These are phyloP conservation scores for Periophthalmus modestus DNA, from an alignment of 2,113 vertebrate genomes.

Conservation along the genomic window DNA sequence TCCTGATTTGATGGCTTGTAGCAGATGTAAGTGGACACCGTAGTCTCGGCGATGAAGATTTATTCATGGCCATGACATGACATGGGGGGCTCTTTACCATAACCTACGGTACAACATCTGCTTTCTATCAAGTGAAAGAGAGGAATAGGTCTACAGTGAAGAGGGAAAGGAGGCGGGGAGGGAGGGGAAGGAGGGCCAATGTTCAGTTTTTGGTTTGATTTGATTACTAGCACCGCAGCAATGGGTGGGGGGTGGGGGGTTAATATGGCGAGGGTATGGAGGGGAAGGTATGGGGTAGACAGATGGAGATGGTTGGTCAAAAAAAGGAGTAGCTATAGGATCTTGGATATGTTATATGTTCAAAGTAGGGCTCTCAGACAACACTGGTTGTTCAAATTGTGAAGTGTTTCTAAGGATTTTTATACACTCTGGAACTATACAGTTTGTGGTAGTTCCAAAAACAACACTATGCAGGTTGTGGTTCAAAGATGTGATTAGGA, in stretches of 20 bases:
- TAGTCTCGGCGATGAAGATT: conserved; percentile 77
- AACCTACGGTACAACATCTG: conserved; percentile 77
- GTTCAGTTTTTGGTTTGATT: conserved; percentile 84
- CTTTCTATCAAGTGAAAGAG: conserved; percentile 75
- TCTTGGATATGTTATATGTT: neutral
- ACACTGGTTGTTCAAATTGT: too few species aligned
- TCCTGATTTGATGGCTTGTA: conserved; percentile 68
- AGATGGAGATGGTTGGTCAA: neutral
- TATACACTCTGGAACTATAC: too few species aligned
- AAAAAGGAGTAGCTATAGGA: neutral
- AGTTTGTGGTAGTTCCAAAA: too few species aligned
- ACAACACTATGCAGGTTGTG: too few species aligned
- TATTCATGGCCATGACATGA: conserved; percentile 78
- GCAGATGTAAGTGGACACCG: conserved; percentile 73
- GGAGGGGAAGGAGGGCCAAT: conserved; percentile 34
- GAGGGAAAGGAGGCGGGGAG: conserved; percentile 13
- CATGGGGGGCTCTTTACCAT: conserved; percentile 71
- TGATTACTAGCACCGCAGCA: conserved; percentile 84
- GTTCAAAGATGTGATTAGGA: too few species aligned
- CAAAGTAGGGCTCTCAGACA: neutral
- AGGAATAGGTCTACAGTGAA: conserved; percentile 66
- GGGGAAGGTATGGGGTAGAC: neutral
- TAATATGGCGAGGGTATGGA: neutral
- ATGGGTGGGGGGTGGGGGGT: conserved; percentile 5
- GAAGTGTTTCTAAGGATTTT: neutral